These are phyloP conservation scores for Zenarchopterus dispar DNA, from an alignment of 2,797 vertebrate genomes.

Conservation along the genomic window DNA sequence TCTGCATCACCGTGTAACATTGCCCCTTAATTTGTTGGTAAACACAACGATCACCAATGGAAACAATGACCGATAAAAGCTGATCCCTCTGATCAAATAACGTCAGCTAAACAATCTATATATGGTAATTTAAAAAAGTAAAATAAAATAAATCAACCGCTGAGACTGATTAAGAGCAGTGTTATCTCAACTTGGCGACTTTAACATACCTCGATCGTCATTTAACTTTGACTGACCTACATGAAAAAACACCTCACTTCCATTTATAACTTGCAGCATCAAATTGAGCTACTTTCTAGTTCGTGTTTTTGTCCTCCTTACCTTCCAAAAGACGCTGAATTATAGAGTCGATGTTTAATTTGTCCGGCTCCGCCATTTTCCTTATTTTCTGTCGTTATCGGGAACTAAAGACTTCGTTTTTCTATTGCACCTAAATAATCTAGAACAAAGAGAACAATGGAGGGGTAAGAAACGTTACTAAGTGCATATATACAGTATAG, in stretches of 20 bases:
- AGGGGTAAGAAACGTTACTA: constrained; percentile 1
- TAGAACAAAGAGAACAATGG: constrained; percentile 18
- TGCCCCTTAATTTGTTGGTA: too few relatives aligned
- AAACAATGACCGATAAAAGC: too few relatives aligned
- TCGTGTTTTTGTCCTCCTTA: constrained; percentile 52
- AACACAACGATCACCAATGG: too few relatives aligned
- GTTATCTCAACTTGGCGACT: constrained; percentile 24
- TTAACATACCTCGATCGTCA: neutral
- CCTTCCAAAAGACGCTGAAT: constrained; percentile 89
- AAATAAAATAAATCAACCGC: constrained; percentile 2
- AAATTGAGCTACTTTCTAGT: fast-evolving
- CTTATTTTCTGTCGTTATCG: constrained; percentile 77
- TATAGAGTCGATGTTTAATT: constrained; percentile 90
- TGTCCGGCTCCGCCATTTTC: constrained; percentile 91
- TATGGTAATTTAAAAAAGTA: neutral
- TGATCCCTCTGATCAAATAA: too few relatives aligned
- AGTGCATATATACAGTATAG: neutral
- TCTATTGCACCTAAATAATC: constrained; percentile 50
- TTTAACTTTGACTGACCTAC: constrained; percentile 23
- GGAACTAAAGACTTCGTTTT: constrained; percentile 70
- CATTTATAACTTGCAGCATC: neutral
- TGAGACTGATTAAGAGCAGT: neutral
- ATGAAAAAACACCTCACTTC: constrained; percentile 8
- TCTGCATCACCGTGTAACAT: too few relatives aligned
- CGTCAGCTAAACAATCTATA: too few relatives aligned